Evolutionary conservation across 2,888 invertebrate species (phyloP).

Genomic region (Drosophila conformis): DNA sequence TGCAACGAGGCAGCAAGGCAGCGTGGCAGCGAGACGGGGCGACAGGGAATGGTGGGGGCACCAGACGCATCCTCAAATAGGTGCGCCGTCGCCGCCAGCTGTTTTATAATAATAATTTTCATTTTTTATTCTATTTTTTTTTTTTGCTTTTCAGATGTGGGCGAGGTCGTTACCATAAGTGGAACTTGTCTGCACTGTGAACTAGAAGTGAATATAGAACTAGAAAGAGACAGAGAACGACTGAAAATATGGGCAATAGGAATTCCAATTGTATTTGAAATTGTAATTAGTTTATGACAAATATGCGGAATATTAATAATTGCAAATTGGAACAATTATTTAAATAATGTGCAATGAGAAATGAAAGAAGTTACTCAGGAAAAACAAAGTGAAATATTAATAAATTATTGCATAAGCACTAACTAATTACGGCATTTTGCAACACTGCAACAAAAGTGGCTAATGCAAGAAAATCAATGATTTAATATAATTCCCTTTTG

Average conservation of each 20-base stretch:
- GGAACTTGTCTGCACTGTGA: conserved; percentile 33
- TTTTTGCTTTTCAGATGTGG: conserved; percentile 25
- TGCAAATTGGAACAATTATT: not conserved
- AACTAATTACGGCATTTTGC: not conserved
- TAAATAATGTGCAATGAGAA: not conserved
- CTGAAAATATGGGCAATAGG: conserved; percentile 15
- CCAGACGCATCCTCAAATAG: conserved; percentile 63
- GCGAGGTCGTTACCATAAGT: conserved; percentile 52
- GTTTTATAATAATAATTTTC: conserved; percentile 72
- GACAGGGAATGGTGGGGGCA: conserved; percentile 37
- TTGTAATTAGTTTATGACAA: not conserved
- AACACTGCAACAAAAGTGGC: not conserved
- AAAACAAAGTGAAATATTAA: not conserved
- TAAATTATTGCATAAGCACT: not conserved
- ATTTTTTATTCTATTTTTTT: conserved; percentile 30
- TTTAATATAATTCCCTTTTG: conserved; percentile 7
- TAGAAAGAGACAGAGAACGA: not conserved
- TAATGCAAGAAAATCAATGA: not conserved
- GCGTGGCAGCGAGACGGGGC: conserved; percentile 36
- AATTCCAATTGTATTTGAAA: not conserved
- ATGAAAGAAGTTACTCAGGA: not conserved
- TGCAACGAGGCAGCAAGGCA: conserved; percentile 13
- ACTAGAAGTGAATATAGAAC: not conserved
- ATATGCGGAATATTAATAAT: not conserved
- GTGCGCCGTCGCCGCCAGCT: conserved; percentile 68